A percentile compares a stretch with the other conserved stretches of the same genome.
phyloP scores from a whole-genome alignment of 2,113 vertebrate species.

The Aix galericulata region DNA sequence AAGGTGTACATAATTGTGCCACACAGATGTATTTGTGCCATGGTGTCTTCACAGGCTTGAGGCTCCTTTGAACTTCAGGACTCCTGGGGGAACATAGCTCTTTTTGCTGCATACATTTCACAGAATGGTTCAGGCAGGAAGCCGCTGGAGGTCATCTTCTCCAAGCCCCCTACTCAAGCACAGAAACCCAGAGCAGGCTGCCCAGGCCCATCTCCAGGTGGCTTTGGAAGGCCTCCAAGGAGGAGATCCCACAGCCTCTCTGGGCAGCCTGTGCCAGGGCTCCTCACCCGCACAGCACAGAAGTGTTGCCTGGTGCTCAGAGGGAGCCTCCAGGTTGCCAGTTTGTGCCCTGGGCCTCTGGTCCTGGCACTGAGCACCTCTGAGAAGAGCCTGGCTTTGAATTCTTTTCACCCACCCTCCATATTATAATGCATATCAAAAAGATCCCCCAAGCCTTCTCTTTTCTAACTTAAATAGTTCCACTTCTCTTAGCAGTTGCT shows the following conservation, averaged over 20 bases:
- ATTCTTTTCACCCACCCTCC: not conserved
- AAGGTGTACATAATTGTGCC: rapidly evolving
- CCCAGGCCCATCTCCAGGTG: rapidly evolving
- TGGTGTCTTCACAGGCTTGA: not conserved
- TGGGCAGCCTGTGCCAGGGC: not conserved
- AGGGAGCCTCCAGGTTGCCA: not conserved
- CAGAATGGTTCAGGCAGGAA: not conserved
- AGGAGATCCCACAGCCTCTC: not conserved
- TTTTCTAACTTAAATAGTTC: not conserved
- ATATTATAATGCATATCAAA: not conserved
- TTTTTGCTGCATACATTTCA: not conserved
- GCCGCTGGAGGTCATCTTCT: not conserved
- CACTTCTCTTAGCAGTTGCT: not conserved
- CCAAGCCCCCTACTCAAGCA: not conserved
- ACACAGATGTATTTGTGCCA: not conserved
- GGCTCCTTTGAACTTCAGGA: not conserved
- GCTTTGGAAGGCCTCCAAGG: not conserved
- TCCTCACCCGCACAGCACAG: not conserved
- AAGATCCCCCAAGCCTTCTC: not conserved
- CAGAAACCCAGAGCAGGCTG: not conserved
- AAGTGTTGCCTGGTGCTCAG: not conserved
- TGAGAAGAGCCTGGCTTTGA: not conserved
- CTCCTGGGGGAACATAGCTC: rapidly evolving
- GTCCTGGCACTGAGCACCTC: not conserved
- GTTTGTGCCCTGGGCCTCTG: not conserved